Evolutionary conservation across 2,113 vertebrate species (phyloP), one percentile per base, ranked within the genome.

Genomic region (Nannospalax galili): DNA sequence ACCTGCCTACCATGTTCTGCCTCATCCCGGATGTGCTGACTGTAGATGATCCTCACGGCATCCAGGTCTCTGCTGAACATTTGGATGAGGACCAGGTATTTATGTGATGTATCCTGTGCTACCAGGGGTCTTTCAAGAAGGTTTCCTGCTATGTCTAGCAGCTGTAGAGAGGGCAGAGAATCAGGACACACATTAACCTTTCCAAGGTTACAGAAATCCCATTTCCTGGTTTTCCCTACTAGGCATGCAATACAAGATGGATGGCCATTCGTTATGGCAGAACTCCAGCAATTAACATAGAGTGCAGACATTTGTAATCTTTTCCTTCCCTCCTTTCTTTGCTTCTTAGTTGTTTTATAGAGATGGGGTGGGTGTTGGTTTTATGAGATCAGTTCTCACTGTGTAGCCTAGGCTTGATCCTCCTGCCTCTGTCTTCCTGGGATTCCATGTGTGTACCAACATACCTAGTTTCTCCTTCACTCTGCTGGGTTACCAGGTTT

Each of bases 61-160:
- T 99, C 98, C 95, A 99, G 97, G 60, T 99, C 99, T 91, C 92
- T 85, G 92, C 96, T 98, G 97, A 99, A 99, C 98, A 98, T 99
- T 80, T 87, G 94, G 79, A 99, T 96, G 12, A 99, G 98, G 8
- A 94, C 60, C 1, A 97, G 96, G 94, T 98, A 99, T 97, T 98
- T 99, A 67, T 96, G 97, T 90, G 97, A 96, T 45, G 95, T 98
- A 67, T 98, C 98, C 11, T 84, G 95, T n/a, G 99, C 99, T 7
- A 99, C 89, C 11, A 98, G 42, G 0, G 99, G 99, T 73, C 99
- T 98, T 92, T 99, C 98, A 88, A 99, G 92, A 84, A 99, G 98
- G 93, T 96, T 98, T 45, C 98, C 99, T 74, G 99, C 99, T 98
- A 99, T 99, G 87, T 99, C 98, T 88, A 99, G 85, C 52, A 99